phyloP scores from a whole-genome alignment of 2,888 invertebrate species.

The Eristalis pertinax region DNA sequence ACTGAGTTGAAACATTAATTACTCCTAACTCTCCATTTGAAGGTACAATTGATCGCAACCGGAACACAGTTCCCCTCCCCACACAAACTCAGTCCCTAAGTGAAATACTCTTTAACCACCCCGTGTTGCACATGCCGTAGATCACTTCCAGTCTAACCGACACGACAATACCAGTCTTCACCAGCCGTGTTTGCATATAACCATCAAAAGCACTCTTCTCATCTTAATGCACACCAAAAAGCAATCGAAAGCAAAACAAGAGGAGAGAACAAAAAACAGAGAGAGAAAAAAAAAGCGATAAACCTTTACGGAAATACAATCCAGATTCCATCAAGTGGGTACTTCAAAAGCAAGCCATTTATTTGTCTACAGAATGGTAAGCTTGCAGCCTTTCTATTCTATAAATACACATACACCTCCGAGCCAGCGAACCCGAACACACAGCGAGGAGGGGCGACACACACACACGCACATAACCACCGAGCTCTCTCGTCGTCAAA shows the following conservation, averaged over 20 bases:
- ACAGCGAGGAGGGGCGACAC: constrained; percentile 16
- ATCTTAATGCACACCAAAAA: not conserved
- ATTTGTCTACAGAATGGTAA: constrained; percentile 32
- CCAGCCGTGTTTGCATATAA: not conserved
- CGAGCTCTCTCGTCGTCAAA: not conserved
- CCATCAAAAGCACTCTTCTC: not conserved
- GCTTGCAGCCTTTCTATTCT: constrained; percentile 47
- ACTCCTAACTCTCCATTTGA: too few relatives aligned
- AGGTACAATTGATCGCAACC: not conserved
- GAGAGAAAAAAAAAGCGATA: not conserved
- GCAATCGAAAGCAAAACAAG: not conserved
- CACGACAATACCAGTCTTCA: not conserved
- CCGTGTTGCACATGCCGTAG: not conserved
- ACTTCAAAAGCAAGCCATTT: constrained; percentile 40
- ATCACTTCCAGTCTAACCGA: not conserved
- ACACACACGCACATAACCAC: constrained; percentile 37
- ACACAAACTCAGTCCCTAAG: too few relatives aligned
- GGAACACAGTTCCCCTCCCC: not conserved
- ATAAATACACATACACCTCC: constrained; percentile 27
- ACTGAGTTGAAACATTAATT: too few relatives aligned
- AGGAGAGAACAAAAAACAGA: not conserved
- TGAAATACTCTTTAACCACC: not conserved
- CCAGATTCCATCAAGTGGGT: constrained; percentile 24
- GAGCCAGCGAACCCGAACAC: not conserved
- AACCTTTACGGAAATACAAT: constrained; percentile 3